A percentile compares a stretch with the other conserved stretches of the same genome.
These are phyloP conservation scores for Notospermus geniculatus DNA, from an alignment of 1,140 invertebrate genomes.

Conservation along the genomic window DNA sequence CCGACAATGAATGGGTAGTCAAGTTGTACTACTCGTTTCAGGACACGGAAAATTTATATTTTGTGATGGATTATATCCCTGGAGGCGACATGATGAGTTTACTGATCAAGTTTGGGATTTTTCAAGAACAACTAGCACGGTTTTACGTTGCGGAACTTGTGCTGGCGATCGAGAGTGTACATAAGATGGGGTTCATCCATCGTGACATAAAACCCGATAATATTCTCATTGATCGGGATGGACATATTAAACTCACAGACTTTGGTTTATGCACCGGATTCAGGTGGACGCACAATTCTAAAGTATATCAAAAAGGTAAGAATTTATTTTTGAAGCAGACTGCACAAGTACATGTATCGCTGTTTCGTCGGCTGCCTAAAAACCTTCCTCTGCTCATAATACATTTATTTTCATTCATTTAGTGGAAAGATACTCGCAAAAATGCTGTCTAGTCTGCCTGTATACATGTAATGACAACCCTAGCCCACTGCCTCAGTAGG, in stretches of 20 bases:
- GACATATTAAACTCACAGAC: conserved; percentile 98
- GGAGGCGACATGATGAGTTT: conserved; percentile 99
- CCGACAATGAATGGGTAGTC: conserved; percentile 99
- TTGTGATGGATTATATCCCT: conserved; percentile 99
- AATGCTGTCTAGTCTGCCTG: too few relatives aligned
- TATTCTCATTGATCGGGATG: conserved; percentile 95
- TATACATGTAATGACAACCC: too few relatives aligned
- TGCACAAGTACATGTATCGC: too few relatives aligned
- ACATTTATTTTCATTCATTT: too few relatives aligned
- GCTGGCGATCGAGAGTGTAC: conserved; percentile 97
- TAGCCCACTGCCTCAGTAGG: too few relatives aligned
- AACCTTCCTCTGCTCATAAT: too few relatives aligned
- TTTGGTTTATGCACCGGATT: conserved; percentile 98
- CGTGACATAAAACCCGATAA: conserved; percentile 83
- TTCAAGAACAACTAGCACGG: conserved; percentile 81
- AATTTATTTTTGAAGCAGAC: too few relatives aligned
- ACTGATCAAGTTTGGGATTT: conserved; percentile 76
- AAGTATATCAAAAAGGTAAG: conserved; percentile 93
- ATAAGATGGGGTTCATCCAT: conserved; percentile 99
- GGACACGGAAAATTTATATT: conserved; percentile 91
- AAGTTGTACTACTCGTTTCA: conserved; percentile 98
- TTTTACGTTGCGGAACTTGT: conserved; percentile 98
- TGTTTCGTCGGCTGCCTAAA: too few relatives aligned
- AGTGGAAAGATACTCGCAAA: too few relatives aligned
- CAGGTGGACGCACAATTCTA: conserved; percentile 98